Percentiles rank a stretch among this genome's conserved stretches.
These are phyloP conservation scores for Eurois occulta DNA, from an alignment of 2,888 invertebrate species.

Conservation along the genomic window DNA sequence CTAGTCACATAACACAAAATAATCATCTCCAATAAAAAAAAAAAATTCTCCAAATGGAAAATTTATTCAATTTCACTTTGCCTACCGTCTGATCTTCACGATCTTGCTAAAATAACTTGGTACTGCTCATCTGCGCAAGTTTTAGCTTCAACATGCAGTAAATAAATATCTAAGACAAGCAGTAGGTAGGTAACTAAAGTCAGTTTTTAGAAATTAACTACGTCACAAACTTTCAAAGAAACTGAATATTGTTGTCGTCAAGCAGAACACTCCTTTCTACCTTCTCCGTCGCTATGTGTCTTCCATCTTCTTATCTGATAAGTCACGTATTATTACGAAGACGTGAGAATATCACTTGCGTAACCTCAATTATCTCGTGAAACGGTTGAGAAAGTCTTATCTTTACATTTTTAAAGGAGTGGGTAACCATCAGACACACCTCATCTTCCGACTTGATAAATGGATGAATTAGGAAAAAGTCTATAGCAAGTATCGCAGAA, in stretches of 20 bases:
- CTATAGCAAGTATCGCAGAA: not conserved
- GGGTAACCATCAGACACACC: not conserved
- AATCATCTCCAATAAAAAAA: not conserved
- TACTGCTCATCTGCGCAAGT: not conserved
- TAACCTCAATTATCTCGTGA: conserved; percentile 42
- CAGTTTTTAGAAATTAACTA: not conserved
- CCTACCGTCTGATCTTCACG: too few species aligned
- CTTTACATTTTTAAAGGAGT: conserved; percentile 33
- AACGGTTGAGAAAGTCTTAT: conserved; percentile 43
- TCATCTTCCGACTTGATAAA: not conserved
- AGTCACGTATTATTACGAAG: conserved; percentile 48
- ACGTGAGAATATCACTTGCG: conserved; percentile 34
- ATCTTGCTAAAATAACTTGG: not conserved
- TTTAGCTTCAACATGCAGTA: not conserved
- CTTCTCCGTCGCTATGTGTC: conserved; percentile 9
- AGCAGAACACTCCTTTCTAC: conserved; percentile 1
- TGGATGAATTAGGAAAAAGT: not conserved
- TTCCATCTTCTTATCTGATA: conserved; percentile 56
- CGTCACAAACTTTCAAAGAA: not conserved
- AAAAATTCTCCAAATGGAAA: not conserved
- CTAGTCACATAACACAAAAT: not conserved
- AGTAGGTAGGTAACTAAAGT: fast-evolving
- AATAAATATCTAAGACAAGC: not conserved
- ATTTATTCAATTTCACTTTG: not conserved
- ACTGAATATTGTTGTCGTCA: not conserved